Conservation (phyloP, 2,113 vertebrate species). For the Promerops cafer region DNA sequence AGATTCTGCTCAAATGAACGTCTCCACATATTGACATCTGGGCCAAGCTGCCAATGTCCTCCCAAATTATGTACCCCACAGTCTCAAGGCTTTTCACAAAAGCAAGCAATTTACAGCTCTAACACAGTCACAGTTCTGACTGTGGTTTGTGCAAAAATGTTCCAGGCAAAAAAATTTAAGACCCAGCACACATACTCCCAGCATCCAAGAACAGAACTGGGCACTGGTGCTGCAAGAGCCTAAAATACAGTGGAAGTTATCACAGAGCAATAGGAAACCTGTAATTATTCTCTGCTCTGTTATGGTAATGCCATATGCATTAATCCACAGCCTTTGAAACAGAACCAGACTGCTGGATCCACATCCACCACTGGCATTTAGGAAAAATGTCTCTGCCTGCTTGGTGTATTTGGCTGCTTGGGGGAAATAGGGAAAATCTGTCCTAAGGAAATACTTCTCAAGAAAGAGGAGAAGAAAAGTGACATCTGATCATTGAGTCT, state of each 20-base stretch:
- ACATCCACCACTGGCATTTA: not conserved
- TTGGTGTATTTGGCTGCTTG: not conserved
- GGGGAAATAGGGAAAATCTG: not conserved
- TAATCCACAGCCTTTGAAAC: slow-evolving; percentile 36
- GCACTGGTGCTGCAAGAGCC: not conserved
- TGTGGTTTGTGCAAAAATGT: slow-evolving; percentile 3
- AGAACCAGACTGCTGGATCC: not conserved
- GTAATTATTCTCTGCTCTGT: slow-evolving; percentile 6
- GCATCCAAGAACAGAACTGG: slow-evolving; percentile 24
- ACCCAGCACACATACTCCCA: not conserved
- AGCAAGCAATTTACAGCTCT: not conserved
- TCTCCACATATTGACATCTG: not conserved
- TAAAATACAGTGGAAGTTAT: slow-evolving; percentile 7
- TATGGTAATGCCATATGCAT: not conserved
- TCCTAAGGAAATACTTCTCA: not conserved
- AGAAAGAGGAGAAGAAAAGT: not conserved
- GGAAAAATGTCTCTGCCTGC: not conserved
- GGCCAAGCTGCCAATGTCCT: not conserved
- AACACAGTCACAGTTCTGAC: not conserved
- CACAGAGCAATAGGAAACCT: not conserved
- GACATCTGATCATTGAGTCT: not conserved
- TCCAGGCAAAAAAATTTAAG: slow-evolving; percentile 2
- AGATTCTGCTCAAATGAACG: not conserved
- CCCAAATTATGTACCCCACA: not conserved
- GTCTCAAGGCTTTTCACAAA: not conserved